Evolutionary conservation across 2,797 vertebrate genomes (phyloP).

Genomic region (Apogon talboti): DNA sequence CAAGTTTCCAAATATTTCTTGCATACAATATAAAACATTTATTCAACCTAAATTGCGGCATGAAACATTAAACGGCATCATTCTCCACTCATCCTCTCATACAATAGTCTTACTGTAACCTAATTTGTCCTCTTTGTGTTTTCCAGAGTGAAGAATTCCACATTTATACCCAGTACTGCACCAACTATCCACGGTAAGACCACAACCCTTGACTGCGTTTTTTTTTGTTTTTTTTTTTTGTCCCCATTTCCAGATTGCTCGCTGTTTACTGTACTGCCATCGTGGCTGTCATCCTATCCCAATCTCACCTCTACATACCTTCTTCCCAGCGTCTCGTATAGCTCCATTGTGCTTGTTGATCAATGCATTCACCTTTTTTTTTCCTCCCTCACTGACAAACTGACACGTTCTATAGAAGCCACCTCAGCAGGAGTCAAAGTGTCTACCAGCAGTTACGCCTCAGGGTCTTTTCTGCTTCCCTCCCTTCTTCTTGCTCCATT

Average conservation of each 20-base stretch:
- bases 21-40: no score
- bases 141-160: conserved; percentile 86
- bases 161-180: conserved; percentile 97
- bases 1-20: no score
- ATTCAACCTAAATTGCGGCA: not conserved
- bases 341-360: conserved; percentile 61
- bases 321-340: conserved; percentile 75
- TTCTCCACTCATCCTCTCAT: not conserved
- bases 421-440: conserved; percentile 69
- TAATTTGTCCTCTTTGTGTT: conserved; percentile 41
- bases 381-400: conserved; percentile 26
- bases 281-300: conserved; percentile 42
- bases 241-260: conserved; percentile 8
- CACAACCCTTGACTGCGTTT: conserved; percentile 15
- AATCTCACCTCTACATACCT: conserved; percentile 51
- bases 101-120: not conserved
- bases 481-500: conserved; percentile 14
- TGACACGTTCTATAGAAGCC: conserved; percentile 54
- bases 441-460: conserved; percentile 74
- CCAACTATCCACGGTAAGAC: conserved; percentile 94
- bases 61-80: not conserved
- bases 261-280: conserved; percentile 19
- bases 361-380: conserved; percentile 47
- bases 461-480: conserved; percentile 48
- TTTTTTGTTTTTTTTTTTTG: conserved; percentile 25